phyloP scores from a whole-genome alignment of 2,888 invertebrate genomes.

The Agriopis aurantiaria region DNA sequence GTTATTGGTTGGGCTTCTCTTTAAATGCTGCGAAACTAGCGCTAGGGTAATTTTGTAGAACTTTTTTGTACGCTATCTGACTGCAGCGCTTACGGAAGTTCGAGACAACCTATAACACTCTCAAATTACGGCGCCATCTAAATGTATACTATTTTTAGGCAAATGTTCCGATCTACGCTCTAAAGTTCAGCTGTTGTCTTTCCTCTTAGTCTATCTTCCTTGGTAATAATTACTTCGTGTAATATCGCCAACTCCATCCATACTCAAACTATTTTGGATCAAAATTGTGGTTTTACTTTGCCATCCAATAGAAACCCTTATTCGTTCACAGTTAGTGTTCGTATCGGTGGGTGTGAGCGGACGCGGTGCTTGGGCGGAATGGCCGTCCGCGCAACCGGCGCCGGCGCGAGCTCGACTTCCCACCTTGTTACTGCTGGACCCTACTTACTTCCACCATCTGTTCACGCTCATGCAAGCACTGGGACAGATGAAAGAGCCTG shows the following conservation, averaged over 20 bases:
- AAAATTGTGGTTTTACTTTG: not conserved
- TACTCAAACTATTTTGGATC: not conserved
- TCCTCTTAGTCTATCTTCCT: too few species aligned
- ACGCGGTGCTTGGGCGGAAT: constrained; percentile 90
- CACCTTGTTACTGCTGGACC: constrained; percentile 93
- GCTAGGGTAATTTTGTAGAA: too few species aligned
- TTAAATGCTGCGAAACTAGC: too few species aligned
- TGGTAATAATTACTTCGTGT: too few species aligned
- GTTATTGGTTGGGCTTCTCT: too few species aligned
- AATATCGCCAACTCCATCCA: not conserved
- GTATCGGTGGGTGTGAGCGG: constrained; percentile 94
- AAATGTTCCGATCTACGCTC: too few species aligned
- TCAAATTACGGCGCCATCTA: too few species aligned
- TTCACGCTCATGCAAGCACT: constrained; percentile 96
- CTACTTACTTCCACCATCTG: constrained; percentile 96
- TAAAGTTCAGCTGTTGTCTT: too few species aligned
- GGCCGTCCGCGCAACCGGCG: constrained; percentile 94
- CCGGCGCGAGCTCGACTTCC: constrained; percentile 95
- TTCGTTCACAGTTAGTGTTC: constrained; percentile 90
- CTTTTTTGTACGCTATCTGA: too few species aligned
- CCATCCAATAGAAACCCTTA: not conserved
- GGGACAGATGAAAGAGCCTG: constrained; percentile 93
- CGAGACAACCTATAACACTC: too few species aligned
- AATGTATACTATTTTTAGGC: too few species aligned
- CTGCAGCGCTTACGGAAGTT: too few species aligned